Evolutionary conservation across 2,113 vertebrate genomes (phyloP), one percentile per base, ranked within the genome.

Genomic region (Neodon shergylaensis): DNA sequence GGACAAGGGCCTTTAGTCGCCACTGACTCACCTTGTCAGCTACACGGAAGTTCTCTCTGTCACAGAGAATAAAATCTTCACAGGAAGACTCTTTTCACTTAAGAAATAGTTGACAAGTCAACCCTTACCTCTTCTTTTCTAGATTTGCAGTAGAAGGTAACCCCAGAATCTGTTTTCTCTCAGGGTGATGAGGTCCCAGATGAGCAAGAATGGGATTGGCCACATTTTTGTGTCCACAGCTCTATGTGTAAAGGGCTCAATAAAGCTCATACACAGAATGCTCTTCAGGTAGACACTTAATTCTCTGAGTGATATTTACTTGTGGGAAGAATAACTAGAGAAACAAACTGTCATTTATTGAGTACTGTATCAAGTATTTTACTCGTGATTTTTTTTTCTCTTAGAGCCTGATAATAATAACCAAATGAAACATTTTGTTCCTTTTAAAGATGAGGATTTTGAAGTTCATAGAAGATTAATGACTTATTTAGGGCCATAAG

Each of bases 371-470:
- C 22, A 86, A 82, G 22, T 86, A 52, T 68, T 77, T 89, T 61
- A 31, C 19, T 70, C 49, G 7, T 87, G 78, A 73, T 91, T 93
- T 92, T 54, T 54, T 14, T 68, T 33, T 63, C 28, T 84, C 81
- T 90, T 39, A 42, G 85, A 68, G 31, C 31, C 82, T 88, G 44
- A 74, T 61, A 74, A 63, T 42, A 78, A 47, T 42, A 74, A 31
- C 36, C 11, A 1, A 58, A 42, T 83, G 9, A 92, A 74, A 68
- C 84, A 90, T 44, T 39, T 87, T 70, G 44, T 36, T 36, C 4
- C 33, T 84, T 91, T 93, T 93, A 89, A 78, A 95, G 54, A 47
- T 86, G 92, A 93, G 63, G 22, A 83, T 84, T 93, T 83, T 94
- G 79, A 93, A 93, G 68, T 90, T 74, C n/a, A 91, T 31, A 54